Base-by-base conservation (phyloP, 1,140 invertebrate genomes). In the Nautilus pompilius region DNA sequence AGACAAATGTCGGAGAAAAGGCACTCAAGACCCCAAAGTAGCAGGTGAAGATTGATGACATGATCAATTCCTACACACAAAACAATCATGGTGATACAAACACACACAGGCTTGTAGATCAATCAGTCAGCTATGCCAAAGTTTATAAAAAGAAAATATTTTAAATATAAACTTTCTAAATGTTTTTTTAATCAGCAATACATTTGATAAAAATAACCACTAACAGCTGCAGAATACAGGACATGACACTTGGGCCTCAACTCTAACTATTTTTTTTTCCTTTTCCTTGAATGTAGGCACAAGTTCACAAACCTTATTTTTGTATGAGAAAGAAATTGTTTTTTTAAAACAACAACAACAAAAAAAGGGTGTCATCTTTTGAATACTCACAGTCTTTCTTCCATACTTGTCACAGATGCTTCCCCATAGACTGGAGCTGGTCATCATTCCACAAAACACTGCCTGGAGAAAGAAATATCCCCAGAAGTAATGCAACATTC, bases 401-500 rank as follows among this genome's bases (percentile, higher is more conserved):
- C 95, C 95, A 86, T 96, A 97, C 79, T 91, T 88, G 78, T 98
- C 95, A 85, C 93, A 96, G 33, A 98, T 86, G 80, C 93, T 93
- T 15, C 93, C 94, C 95, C 95, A 98, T 82, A 97, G 92, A 66
- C 93, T 92, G 15, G 93, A 94, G 77, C 93, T 95, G 22, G 96
- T 80, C 93, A 98, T 96, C 95, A 98, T 98, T 59, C 95, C 95
- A 77, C 92, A 82, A 83, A 96, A 96, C 3, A 97, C 94, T 65
- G 94, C 87, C 92, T 94, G 77, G 63, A 87, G 86, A 78, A 67
- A 58, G 65, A 60, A 53, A 4, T 20, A 4, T 13, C n/a, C 13
- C 13, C 45, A 46, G 13, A 46, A 13, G 20, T 26, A 55, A 33
- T 15, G 15, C 36, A n/a, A n/a, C n/a, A n/a, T n/a, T n/a, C n/a